Evolutionary conservation across 2,797 vertebrate genomes (phyloP).

Genomic region (Lepilemur ruficaudatus): DNA sequence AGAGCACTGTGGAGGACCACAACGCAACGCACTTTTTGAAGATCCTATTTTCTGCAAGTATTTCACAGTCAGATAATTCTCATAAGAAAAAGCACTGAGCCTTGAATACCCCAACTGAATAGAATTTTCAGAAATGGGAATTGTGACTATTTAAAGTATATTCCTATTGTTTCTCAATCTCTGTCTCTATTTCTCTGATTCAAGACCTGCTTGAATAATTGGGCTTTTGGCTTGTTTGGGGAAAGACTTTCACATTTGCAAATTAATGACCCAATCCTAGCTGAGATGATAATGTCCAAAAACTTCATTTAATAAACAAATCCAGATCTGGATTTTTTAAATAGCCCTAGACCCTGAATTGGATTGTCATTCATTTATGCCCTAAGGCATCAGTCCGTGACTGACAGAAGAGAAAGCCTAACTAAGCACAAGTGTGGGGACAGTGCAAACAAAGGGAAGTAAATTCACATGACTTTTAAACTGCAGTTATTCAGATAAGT

Average conservation of each 20-base stretch:
- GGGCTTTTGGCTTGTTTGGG: constrained; percentile 13
- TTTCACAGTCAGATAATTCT: constrained; percentile 57
- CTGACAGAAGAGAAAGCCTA: neutral
- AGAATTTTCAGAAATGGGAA: constrained; percentile 53
- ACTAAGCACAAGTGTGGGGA: neutral
- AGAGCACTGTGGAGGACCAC: neutral
- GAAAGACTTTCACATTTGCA: constrained; percentile 18
- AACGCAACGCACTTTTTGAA: neutral
- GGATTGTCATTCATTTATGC: constrained; percentile 19
- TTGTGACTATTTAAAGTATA: constrained; percentile 42
- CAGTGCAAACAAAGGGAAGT: neutral
- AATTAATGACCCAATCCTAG: constrained; percentile 31
- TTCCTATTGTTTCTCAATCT: neutral
- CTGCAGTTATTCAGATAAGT: neutral
- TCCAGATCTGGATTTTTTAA: neutral
- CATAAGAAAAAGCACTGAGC: constrained; percentile 39
- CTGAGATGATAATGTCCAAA: neutral
- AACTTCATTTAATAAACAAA: constrained; percentile 31
- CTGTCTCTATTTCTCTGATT: neutral
- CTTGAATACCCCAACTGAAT: constrained; percentile 47
- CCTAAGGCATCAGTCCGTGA: neutral
- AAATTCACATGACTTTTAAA: constrained; percentile 23
- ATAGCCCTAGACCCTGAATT: neutral
- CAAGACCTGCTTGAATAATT: neutral
- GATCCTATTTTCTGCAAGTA: constrained; percentile 37